Evolutionary conservation across 2,113 vertebrate species (phyloP), one percentile per base, ranked within the genome.

Genomic region (Pedionomus torquatus): DNA sequence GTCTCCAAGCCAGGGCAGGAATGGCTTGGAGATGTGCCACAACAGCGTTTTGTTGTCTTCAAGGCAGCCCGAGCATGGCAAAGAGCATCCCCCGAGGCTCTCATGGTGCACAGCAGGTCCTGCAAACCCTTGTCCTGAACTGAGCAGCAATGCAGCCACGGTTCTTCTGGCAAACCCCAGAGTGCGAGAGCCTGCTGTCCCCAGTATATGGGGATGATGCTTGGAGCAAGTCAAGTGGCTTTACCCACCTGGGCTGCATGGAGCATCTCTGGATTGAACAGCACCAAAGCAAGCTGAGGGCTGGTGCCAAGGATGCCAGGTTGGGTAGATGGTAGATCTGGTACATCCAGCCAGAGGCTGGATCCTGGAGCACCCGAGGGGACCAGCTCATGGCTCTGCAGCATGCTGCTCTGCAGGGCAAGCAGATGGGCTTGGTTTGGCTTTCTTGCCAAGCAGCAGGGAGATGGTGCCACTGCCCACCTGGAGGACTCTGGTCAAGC

Each of bases 281-380:
- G 55, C 64, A 70, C 13, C 2, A 0, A 64, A 52, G 74, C 33
- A 41, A 61, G 55, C 9, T 2, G 1, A 28, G 33, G 33, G 39
- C 48, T 55, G 48, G n/a, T 41, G 41, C 21, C 0, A 2, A 31
- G 61, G 63, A 21, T 8, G 31, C 51, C 1, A 0, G n/a, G 58
- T 37, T 31, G 21, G 20, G 11, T 52, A 28, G 26, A 52, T 26
- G 14, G 51, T 16, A 52, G 26, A 52, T 52, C 51, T 52, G 51
- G 51, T 52, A 52, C 26, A 28, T 52, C 51, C 12, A 23, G 44
- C 31, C 0, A 0, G 2, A 2, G 54, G 63, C 13, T 1, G 2
- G 25, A 41, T 24, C 11, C 64, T 28, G 30, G 25, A 52, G 48
- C 30, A 48, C 17, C n/a, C 0, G 0, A 61, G 28, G 21, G 6